A percentile compares a stretch with the other conserved stretches of the same genome.
Evolutionary conservation across 2,797 vertebrate genomes (phyloP).

Genomic region (Triplophysa yarkandensis): DNA sequence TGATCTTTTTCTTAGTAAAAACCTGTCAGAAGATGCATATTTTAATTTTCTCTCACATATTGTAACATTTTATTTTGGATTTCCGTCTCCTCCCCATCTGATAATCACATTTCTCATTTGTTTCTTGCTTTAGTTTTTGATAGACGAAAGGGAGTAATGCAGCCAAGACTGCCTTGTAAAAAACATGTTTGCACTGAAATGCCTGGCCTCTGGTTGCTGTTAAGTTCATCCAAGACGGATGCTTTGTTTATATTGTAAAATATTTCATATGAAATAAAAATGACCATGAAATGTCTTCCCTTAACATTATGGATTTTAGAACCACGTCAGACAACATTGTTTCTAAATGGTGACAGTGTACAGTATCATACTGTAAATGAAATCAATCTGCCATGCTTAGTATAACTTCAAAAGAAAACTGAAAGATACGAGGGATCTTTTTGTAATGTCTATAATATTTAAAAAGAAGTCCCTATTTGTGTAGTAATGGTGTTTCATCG

Average conservation of each 20-base stretch:
- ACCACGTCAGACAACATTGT: constrained; percentile 89
- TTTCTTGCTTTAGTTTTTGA: constrained; percentile 63
- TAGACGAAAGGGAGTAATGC: constrained; percentile 85
- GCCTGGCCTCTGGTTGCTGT: constrained; percentile 89
- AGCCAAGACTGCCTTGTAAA: constrained; percentile 93
- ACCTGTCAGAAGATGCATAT: constrained; percentile 43
- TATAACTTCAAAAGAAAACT: constrained; percentile 79
- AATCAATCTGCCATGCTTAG: constrained; percentile 88
- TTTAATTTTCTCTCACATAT: constrained; percentile 47
- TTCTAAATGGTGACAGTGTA: constrained; percentile 86
- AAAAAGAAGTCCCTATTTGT: constrained; percentile 84
- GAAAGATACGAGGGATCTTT: constrained; percentile 81
- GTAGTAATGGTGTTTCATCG: constrained; percentile 86
- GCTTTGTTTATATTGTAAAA: constrained; percentile 93
- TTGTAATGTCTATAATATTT: constrained; percentile 87
- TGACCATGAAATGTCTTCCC: constrained; percentile 91
- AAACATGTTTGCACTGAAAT: constrained; percentile 89
- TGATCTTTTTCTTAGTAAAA: constrained; percentile 2
- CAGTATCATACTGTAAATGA: constrained; percentile 87
- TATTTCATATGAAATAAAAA: constrained; percentile 91
- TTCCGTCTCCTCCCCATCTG: neutral
- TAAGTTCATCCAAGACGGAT: constrained; percentile 88
- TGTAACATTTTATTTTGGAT: constrained; percentile 57
- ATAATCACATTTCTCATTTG: constrained; percentile 52
- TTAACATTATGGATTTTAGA: constrained; percentile 87